Evolutionary conservation across 30 jellyfish, hydroid and myxozoan genomes (phyloP).

Genomic region (Hydractinia symbiolongicarpus): DNA sequence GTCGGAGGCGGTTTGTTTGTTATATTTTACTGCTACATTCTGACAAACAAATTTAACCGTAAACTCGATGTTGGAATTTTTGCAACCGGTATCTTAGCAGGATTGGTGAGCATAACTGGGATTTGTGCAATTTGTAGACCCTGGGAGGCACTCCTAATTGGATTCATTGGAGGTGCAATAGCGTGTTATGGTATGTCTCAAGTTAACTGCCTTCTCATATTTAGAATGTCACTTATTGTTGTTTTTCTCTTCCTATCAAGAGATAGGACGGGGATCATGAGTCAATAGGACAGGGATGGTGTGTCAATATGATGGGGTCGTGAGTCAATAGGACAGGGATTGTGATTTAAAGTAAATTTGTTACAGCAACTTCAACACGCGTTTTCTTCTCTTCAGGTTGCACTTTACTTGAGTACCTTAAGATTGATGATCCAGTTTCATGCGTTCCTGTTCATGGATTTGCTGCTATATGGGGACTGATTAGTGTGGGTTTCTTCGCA

Average conservation of each 20-base stretch:
- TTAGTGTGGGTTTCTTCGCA: constrained; percentile 59
- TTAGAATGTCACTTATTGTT: background rate
- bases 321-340: too few species aligned
- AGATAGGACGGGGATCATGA: too few species aligned
- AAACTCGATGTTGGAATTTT: constrained; percentile 50
- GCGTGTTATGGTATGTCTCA: constrained; percentile 41
- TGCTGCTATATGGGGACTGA: constrained; percentile 70
- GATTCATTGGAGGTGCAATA: constrained; percentile 52
- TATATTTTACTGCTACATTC: constrained; percentile 46
- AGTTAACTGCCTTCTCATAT: too few species aligned
- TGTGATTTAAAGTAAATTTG: background rate
- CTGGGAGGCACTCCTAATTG: constrained; percentile 76
- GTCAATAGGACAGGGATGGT: too few species aligned
- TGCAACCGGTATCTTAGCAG: constrained; percentile 65
- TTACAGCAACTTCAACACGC: background rate
- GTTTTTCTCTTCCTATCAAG: background rate
- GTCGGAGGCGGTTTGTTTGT: constrained; percentile 74
- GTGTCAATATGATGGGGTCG: too few species aligned
- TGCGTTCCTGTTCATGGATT: constrained; percentile 68
- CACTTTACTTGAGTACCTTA: constrained; percentile 48
- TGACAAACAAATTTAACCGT: constrained; percentile 43
- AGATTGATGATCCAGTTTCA: constrained; percentile 85
- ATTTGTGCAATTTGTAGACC: constrained; percentile 71
- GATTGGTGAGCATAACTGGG: constrained; percentile 73
- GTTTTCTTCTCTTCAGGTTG: constrained; percentile 31